phyloP scores from a whole-genome alignment of 2,888 invertebrate species.

The Cheilosia vernalis region DNA sequence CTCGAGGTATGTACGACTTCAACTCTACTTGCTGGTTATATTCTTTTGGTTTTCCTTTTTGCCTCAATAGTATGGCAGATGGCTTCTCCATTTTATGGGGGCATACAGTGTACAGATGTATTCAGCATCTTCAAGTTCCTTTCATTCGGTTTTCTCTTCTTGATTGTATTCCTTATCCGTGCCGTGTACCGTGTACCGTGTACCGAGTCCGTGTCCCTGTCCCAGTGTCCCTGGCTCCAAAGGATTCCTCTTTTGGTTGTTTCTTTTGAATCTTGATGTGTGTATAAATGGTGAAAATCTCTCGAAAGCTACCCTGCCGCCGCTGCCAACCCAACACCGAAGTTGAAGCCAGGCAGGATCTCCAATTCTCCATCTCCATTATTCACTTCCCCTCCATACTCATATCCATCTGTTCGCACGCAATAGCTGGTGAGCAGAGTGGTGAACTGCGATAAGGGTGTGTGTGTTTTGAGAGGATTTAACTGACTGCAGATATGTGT shows the following conservation, averaged over 20 bases:
- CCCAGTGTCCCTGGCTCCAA: conserved; percentile 38
- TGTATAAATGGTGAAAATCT: conserved; percentile 69
- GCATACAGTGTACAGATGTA: conserved; percentile 29
- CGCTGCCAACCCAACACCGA: not conserved
- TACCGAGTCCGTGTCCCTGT: too few relatives aligned
- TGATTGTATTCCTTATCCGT: conserved; percentile 15
- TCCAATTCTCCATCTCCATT: not conserved
- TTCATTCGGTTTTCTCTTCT: conserved; percentile 14
- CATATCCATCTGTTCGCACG: conserved; percentile 9
- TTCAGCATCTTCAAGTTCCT: conserved; percentile 53
- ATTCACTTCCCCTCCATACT: conserved; percentile 2
- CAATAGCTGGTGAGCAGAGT: conserved; percentile 8
- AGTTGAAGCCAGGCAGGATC: conserved; percentile 9
- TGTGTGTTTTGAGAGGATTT: conserved; percentile 40
- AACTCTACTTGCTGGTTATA: conserved; percentile 21
- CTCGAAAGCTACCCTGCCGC: conserved; percentile 30
- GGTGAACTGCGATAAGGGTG: not conserved
- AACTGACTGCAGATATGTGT: conserved; percentile 11
- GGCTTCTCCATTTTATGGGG: conserved; percentile 11
- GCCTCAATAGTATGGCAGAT: not conserved
- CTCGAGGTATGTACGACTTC: conserved; percentile 88
- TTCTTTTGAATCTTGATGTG: conserved; percentile 55
- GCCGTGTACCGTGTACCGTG: not conserved
- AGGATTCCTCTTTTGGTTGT: conserved; percentile 43
- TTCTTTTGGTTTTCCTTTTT: conserved; percentile 10